Conservation (phyloP, 1,140 invertebrate species). For the Agraylea sexmaculata region DNA sequence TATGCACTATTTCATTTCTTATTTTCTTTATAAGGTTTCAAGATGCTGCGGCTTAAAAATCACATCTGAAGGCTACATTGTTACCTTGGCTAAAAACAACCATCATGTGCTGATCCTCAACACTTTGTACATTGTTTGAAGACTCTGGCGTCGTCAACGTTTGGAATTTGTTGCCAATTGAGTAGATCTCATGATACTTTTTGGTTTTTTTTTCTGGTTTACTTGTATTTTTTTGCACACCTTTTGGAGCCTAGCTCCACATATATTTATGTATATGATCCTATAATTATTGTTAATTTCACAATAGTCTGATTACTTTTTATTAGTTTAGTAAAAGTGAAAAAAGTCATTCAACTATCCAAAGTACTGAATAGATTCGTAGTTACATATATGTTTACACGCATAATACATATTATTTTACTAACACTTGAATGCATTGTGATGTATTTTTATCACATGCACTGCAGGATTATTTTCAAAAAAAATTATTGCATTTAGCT, state of each 20-base stretch:
- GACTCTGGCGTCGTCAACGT: slow-evolving; percentile 30
- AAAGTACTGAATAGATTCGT: slow-evolving; percentile 38
- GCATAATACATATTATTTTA: slow-evolving; percentile 15
- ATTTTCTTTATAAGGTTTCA: slow-evolving; percentile 78
- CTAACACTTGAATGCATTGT: slow-evolving; percentile 4
- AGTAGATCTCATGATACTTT: slow-evolving; percentile 36
- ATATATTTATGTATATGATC: no score
- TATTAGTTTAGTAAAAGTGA: slow-evolving; percentile 20
- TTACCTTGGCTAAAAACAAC: slow-evolving; percentile 96
- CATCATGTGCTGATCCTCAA: slow-evolving; percentile 94
- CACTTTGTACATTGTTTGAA: slow-evolving; percentile 84
- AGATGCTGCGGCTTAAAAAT: slow-evolving; percentile 95
- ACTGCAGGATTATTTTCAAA: no score
- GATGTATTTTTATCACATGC: no score
- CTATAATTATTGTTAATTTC: slow-evolving; percentile 20
- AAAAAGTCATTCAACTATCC: slow-evolving; percentile 24
- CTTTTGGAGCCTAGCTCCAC: slow-evolving; percentile 13
- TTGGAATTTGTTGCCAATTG: slow-evolving; percentile 33
- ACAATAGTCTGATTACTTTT: slow-evolving; percentile 22
- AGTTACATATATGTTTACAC: slow-evolving; percentile 23
- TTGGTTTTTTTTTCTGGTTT: slow-evolving; percentile 35
- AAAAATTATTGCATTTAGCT: slow-evolving; percentile 39
- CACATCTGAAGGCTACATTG: slow-evolving; percentile 90
- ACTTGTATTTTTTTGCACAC: slow-evolving; percentile 20
- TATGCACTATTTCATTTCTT: slow-evolving; percentile 25